These are phyloP conservation scores for Phymanthus crucifer DNA, from an alignment of 92 coral and sea anemone genomes.

Conservation along the genomic window DNA sequence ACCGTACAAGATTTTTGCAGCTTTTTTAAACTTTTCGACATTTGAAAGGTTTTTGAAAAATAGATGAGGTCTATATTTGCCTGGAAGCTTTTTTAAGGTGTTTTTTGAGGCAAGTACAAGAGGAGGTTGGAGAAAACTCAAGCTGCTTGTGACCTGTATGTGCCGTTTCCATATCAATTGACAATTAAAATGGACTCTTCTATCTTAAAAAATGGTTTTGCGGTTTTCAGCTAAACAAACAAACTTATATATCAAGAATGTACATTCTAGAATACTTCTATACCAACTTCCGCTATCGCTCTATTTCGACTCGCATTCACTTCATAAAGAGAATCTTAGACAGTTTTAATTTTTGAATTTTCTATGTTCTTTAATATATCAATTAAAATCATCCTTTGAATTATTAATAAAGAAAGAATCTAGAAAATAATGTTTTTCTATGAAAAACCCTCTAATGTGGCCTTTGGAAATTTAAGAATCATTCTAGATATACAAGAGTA, in stretches of 20 bases:
- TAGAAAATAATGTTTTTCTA: background rate
- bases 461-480: background rate
- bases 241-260: background rate
- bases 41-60: too few species aligned
- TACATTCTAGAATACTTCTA: background rate
- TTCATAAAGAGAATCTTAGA: background rate
- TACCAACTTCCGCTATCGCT: background rate
- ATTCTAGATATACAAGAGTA: too few species aligned
- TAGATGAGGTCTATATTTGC: too few species aligned
- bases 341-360: background rate
- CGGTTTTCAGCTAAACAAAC: background rate
- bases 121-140: too few species aligned
- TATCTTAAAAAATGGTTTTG: background rate
- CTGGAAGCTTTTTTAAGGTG: too few species aligned
- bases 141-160: background rate
- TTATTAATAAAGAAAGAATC: background rate
- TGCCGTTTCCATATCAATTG: background rate
- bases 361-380: background rate
- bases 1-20: background rate
- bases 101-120: too few species aligned
- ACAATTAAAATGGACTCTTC: background rate
- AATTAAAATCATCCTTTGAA: background rate
- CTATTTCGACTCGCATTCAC: background rate
- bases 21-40: background rate
- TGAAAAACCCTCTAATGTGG: background rate